phyloP scores from a whole-genome alignment of 2,888 invertebrate genomes.

The Clusia tigrina region DNA sequence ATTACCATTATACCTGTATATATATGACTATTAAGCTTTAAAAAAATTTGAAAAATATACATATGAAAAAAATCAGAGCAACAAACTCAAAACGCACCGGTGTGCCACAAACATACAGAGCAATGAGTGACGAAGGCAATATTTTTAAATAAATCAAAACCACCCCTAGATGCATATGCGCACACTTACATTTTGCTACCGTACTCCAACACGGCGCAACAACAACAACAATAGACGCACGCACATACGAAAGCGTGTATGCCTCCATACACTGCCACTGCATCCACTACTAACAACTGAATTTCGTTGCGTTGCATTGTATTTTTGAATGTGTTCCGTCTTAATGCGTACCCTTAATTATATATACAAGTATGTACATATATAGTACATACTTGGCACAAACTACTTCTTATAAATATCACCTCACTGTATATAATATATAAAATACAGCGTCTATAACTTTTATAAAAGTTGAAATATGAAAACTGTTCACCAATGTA shows the following conservation, averaged over 20 bases:
- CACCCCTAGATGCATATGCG: conserved; percentile 3
- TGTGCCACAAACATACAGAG: conserved; percentile 17
- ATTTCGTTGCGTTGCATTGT: background rate
- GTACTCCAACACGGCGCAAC: background rate
- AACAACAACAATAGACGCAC: background rate
- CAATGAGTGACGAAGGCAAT: conserved; percentile 13
- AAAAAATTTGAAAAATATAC: background rate
- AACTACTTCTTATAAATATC: no score
- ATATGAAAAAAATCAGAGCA: background rate
- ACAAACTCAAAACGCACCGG: conserved; percentile 6
- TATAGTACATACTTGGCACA: no score
- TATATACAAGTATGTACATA: conserved; percentile 5
- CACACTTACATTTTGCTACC: background rate
- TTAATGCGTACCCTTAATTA: background rate
- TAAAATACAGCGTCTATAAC: no score
- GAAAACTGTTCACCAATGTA: no score
- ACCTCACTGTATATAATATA: no score
- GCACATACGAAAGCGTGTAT: no score
- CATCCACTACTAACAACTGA: background rate
- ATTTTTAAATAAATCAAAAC: conserved; percentile 12
- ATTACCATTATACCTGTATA: no score
- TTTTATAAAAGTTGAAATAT: no score
- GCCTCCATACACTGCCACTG: background rate
- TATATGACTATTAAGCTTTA: background rate
- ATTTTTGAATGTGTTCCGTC: background rate